Evolutionary conservation across 2,888 invertebrate species (phyloP), one percentile per base, ranked within the genome.

Genomic region (Ophioninae sp.): DNA sequence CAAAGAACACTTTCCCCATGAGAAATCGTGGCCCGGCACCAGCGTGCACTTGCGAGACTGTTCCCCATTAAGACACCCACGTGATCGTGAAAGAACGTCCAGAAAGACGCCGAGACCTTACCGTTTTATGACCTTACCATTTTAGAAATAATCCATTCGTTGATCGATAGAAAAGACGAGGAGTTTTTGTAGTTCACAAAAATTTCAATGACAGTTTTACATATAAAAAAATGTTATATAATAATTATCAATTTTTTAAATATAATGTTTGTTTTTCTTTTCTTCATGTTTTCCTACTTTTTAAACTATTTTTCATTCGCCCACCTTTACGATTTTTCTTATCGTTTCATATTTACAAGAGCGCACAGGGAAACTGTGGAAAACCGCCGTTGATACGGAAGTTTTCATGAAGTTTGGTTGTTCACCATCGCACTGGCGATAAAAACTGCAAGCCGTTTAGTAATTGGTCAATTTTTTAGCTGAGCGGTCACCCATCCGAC

Each of bases 1-100:
- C 81, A 81, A 81, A 75, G 80, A 75, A 69, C 75, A 81, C 64
- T 81, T 75, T 50, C 30, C 57, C 69, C 68, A 68, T 41, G n/a
- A 20, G 69, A 62, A 75, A 81, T 70, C 62, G 73, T 62, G 23
- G 73, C 41, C 44, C 69, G 61, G 23, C 70, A 39, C 41, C 39
- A 13, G 23, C 64, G 50, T 62, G 37, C 39, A 64, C 64, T 70
- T 39, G 69, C 61, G 56, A 56, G 61, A 44, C 62, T 59, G 56
- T 74, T 64, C 6, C 10, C 37, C 56, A 56, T 41, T 56, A 39
- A 65, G 56, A 30, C n/a, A 50, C 10, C 10, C 50, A 50, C 50
- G 13, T 50, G 50, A 10, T 17, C 50, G 17, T 17, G 50, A 50
- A 65, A 39, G 37, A 1, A 65, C 37, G 37, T 65, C 39, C 20